Percentiles rank a stretch among this genome's conserved stretches.
These are phyloP conservation scores for Chorisops tibialis DNA, from an alignment of 2,888 invertebrate genomes.

Conservation along the genomic window DNA sequence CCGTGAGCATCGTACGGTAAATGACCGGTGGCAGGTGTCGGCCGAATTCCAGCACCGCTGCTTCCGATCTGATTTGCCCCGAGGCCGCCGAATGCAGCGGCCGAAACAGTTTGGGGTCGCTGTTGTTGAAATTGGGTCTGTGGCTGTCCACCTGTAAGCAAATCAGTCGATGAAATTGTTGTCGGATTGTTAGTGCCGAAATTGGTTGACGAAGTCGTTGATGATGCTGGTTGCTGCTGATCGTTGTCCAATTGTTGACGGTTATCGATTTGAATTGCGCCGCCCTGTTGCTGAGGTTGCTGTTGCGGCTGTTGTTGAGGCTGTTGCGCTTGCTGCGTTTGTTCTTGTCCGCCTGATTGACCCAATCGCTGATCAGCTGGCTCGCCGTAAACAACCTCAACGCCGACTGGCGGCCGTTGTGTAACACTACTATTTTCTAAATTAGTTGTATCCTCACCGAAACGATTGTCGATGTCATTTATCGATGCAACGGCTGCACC, in stretches of 20 bases:
- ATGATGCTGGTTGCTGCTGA: neutral
- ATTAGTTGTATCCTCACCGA: conserved; percentile 49
- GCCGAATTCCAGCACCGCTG: neutral
- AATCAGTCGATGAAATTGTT: conserved; percentile 22
- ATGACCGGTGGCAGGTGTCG: conserved; percentile 46
- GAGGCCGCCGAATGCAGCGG: neutral
- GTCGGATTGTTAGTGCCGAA: neutral
- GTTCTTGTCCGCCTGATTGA: conserved; percentile 13
- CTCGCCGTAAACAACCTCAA: conserved; percentile 37
- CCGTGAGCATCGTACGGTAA: conserved; percentile 67
- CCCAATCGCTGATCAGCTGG: conserved; percentile 1
- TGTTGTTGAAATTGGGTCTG: neutral
- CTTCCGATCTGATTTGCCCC: neutral
- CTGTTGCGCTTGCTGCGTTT: conserved; percentile 1
- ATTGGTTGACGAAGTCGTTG: neutral
- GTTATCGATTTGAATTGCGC: too few relatives aligned
- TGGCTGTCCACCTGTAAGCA: conserved; percentile 21
- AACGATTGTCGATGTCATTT: conserved; percentile 53
- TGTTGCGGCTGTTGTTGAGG: neutral
- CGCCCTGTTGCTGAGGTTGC: conserved; percentile 1
- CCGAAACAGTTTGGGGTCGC: neutral
- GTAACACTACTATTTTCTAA: conserved; percentile 25
- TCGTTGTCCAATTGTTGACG: too few relatives aligned
- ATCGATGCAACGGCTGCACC: conserved; percentile 13
- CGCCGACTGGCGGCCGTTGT: conserved; percentile 43